These are phyloP conservation scores for Scaptomyza caliginosa DNA, from an alignment of 2,888 invertebrate genomes.

Conservation along the genomic window DNA sequence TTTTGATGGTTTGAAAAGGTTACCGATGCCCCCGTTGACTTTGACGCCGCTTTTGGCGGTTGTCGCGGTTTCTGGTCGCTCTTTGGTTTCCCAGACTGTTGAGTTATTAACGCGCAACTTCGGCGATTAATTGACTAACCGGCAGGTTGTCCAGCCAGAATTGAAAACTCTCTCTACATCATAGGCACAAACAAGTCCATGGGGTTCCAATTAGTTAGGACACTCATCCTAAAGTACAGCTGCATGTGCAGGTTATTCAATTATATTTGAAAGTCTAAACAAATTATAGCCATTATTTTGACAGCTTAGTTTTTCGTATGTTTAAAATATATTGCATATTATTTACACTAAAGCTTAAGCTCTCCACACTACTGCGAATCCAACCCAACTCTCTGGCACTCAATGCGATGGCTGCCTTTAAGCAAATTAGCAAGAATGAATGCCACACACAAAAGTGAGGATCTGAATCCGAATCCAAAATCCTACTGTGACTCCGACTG, in stretches of 20 bases:
- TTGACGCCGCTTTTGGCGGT: slow-evolving; percentile 77
- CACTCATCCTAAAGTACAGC: slow-evolving; percentile 10
- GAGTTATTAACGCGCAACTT: slow-evolving; percentile 71
- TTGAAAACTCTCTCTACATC: slow-evolving; percentile 9
- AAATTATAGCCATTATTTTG: background rate
- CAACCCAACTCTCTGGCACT: slow-evolving; percentile 14
- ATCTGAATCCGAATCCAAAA: slow-evolving; percentile 16
- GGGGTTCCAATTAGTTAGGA: slow-evolving; percentile 76
- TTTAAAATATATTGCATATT: background rate
- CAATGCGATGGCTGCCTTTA: slow-evolving; percentile 53
- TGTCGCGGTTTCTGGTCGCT: slow-evolving; percentile 70
- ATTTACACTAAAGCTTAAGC: slow-evolving; percentile 4
- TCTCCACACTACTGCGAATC: background rate
- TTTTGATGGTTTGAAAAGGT: slow-evolving; percentile 12
- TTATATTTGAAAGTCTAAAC: background rate
- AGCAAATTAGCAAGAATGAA: slow-evolving; percentile 71
- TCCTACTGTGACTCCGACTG: slow-evolving; percentile 6
- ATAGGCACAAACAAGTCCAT: slow-evolving; percentile 27
- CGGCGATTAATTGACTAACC: slow-evolving; percentile 72
- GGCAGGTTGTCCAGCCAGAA: slow-evolving; percentile 10
- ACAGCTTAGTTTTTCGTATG: too few relatives aligned
- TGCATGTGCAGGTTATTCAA: background rate
- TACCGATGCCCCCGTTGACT: slow-evolving; percentile 51
- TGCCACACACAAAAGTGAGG: slow-evolving; percentile 50
- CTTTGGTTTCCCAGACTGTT: slow-evolving; percentile 14